Evolutionary conservation across 2,797 vertebrate species (phyloP).

Genomic region (Enteromius unitaeniatus): DNA sequence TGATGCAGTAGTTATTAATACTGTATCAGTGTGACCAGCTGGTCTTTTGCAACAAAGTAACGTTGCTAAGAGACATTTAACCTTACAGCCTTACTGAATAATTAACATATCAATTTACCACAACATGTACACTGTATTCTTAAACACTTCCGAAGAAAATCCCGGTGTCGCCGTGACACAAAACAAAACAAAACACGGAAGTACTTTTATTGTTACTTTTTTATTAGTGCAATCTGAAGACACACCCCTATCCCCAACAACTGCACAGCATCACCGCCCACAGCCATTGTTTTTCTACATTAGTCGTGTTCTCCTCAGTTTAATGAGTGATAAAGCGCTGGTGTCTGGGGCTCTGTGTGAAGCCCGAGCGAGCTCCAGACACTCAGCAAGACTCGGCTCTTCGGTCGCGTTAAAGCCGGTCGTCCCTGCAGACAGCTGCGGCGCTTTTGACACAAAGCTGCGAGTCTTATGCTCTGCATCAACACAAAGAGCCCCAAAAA

Average conservation of each 20-base stretch:
- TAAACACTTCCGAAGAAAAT: background rate
- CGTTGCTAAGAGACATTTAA: too few species aligned
- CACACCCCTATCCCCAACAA: conserved; percentile 26
- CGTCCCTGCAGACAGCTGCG: background rate
- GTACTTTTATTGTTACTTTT: background rate
- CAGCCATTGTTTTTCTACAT: background rate
- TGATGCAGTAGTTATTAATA: background rate
- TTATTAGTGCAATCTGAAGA: background rate
- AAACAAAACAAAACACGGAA: background rate
- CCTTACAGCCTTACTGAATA: background rate
- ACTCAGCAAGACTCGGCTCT: background rate
- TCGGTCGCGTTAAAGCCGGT: background rate
- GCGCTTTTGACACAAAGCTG: background rate
- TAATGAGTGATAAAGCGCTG: background rate
- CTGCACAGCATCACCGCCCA: background rate
- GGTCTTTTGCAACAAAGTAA: background rate
- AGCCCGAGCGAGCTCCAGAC: background rate
- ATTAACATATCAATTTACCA: background rate
- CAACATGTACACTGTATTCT: background rate
- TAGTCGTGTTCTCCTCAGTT: background rate
- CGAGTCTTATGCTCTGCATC: background rate
- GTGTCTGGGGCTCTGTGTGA: background rate
- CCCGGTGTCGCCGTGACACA: background rate
- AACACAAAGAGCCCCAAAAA: conserved; percentile 45
- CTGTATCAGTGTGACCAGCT: background rate